Conservation (phyloP, 1,140 invertebrate species). For the Ceratina australensis region DNA sequence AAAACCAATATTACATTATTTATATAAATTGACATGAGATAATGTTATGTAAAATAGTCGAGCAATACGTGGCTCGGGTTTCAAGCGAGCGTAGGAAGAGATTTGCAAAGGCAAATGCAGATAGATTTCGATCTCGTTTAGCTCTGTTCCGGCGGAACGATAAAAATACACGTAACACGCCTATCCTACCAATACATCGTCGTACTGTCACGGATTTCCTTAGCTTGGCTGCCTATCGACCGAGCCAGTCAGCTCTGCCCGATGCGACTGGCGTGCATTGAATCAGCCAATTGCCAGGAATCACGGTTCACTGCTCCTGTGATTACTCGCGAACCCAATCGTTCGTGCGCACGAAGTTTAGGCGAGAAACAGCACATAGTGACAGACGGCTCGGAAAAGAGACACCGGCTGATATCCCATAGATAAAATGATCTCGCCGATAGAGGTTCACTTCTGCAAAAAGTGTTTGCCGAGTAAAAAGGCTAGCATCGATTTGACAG, state of each 20-base stretch:
- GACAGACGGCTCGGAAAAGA: neutral
- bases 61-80: too few relatives aligned
- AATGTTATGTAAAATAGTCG: too few relatives aligned
- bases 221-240: neutral
- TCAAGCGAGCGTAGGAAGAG: too few relatives aligned
- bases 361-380: slow-evolving; percentile 19
- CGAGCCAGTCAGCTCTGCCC: too few relatives aligned
- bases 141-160: neutral
- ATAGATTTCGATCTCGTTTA: neutral
- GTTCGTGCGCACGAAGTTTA: neutral
- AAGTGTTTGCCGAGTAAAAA: too few relatives aligned
- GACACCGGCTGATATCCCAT: too few relatives aligned
- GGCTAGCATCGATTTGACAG: too few relatives aligned
- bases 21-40: too few relatives aligned
- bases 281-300: slow-evolving; percentile 48
- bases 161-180: neutral
- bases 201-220: neutral
- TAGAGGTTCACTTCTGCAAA: too few relatives aligned
- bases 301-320: slow-evolving; percentile 23
- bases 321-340: slow-evolving; percentile 44
- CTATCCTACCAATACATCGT: neutral
- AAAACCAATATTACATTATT: too few relatives aligned
- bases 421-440: too few relatives aligned
- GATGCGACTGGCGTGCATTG: slow-evolving; percentile 6
- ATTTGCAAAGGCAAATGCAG: neutral